Evolutionary conservation across 2,888 invertebrate genomes (phyloP).

Genomic region (Ptychoptera albimana): DNA sequence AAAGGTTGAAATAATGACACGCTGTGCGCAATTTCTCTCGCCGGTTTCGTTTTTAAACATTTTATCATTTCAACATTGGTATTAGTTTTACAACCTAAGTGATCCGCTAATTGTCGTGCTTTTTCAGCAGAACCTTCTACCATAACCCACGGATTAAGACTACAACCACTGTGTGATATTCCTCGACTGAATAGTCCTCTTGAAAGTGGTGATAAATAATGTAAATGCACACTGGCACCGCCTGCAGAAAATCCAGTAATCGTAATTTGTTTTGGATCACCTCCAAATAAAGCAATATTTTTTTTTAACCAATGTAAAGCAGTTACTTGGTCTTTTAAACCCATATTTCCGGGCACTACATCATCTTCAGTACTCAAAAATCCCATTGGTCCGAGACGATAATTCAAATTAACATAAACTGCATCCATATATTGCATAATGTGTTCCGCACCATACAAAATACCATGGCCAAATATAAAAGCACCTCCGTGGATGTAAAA

Average conservation of each 20-base stretch:
- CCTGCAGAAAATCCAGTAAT: constrained; percentile 57
- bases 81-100: constrained; percentile 44
- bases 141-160: constrained; percentile 44
- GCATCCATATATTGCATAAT: constrained; percentile 30
- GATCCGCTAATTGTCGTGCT: constrained; percentile 39
- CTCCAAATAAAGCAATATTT: constrained; percentile 54
- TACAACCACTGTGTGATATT: constrained; percentile 54
- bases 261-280: constrained; percentile 51
- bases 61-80: constrained; percentile 39
- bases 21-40: constrained; percentile 40
- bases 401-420: constrained; percentile 46
- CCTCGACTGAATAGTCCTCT: constrained; percentile 43
- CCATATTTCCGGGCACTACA: constrained; percentile 51
- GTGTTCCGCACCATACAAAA: constrained; percentile 36
- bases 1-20: constrained; percentile 26
- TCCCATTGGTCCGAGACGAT: constrained; percentile 55
- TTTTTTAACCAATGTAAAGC: constrained; percentile 53
- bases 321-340: constrained; percentile 55
- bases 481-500: constrained; percentile 52
- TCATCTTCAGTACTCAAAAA: constrained; percentile 60
- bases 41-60: constrained; percentile 46
- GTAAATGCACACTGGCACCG: constrained; percentile 57
- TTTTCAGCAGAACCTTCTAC: constrained; percentile 41
- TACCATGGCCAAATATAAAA: constrained; percentile 49
- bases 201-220: constrained; percentile 46